Evolutionary conservation across 2,888 invertebrate genomes (phyloP).

Genomic region (Podotricha telesiphe): DNA sequence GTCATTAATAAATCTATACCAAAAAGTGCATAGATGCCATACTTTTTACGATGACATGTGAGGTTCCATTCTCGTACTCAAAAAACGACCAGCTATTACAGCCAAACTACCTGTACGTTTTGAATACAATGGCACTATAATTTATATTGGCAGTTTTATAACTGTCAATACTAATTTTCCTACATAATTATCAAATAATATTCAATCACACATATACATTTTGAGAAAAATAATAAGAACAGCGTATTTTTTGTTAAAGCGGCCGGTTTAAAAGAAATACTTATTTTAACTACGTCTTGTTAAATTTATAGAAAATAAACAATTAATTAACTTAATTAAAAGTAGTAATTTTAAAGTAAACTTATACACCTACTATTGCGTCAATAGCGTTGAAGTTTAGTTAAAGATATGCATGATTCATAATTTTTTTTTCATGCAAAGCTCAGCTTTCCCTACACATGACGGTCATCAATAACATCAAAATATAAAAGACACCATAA

Average conservation of each 20-base stretch:
- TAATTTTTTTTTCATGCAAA: conserved; percentile 56
- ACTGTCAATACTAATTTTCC: conserved; percentile 27
- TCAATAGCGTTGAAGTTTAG: conserved; percentile 46
- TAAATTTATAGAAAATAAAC: conserved; percentile 6
- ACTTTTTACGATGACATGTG: conserved; percentile 58
- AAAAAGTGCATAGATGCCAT: conserved; percentile 33
- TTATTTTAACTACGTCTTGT: neutral
- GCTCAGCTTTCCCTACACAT: conserved; percentile 61
- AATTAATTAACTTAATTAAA: conserved; percentile 19
- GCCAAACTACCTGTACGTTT: conserved; percentile 67
- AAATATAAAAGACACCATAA: conserved; percentile 65
- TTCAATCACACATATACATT: neutral
- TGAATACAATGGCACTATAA: conserved; percentile 75
- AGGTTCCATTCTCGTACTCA: conserved; percentile 76
- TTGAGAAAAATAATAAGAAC: neutral
- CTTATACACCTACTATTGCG: conserved; percentile 38
- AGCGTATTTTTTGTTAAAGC: neutral
- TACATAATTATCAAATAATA: conserved; percentile 10
- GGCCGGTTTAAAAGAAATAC: neutral
- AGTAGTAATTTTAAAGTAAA: conserved; percentile 34
- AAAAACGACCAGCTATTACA: conserved; percentile 65
- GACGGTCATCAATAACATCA: conserved; percentile 61
- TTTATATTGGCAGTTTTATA: conserved; percentile 56
- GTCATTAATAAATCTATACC: conserved; percentile 44
- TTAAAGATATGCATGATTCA: conserved; percentile 55